Evolutionary conservation across 2,113 vertebrate species (phyloP).

Genomic region (Cheilinus undulatus): DNA sequence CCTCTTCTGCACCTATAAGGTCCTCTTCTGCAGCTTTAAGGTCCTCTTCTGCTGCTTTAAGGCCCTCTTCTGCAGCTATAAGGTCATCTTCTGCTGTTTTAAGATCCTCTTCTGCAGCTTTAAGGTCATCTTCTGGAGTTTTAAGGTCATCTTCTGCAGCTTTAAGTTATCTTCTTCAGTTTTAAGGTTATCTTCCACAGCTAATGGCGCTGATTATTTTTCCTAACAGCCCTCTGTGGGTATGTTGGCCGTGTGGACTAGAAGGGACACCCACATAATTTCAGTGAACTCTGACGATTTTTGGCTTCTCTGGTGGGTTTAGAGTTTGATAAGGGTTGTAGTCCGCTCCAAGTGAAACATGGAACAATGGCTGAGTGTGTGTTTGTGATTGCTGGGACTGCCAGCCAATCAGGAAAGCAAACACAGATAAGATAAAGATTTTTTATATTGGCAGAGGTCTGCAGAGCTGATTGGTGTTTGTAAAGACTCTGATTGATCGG

Average conservation of each 20-base stretch:
- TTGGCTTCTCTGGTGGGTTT: slow-evolving; percentile 41
- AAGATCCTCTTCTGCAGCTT: too few species aligned
- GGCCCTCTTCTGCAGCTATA: too few species aligned
- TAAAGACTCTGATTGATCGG: slow-evolving; percentile 40
- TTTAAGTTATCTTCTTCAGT: too few species aligned
- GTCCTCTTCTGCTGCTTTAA: too few species aligned
- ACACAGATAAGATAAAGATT: slow-evolving; percentile 61
- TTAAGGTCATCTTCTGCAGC: too few species aligned
- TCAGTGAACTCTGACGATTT: slow-evolving; percentile 35
- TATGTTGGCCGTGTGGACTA: slow-evolving; percentile 38
- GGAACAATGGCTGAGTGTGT: slow-evolving; percentile 57
- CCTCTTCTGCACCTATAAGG: too few species aligned
- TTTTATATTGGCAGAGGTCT: slow-evolving; percentile 18
- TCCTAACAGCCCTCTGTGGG: slow-evolving; percentile 23
- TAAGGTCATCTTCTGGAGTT: too few species aligned
- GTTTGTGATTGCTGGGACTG: slow-evolving; percentile 31
- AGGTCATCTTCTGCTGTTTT: too few species aligned
- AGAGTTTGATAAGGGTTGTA: slow-evolving; percentile 32
- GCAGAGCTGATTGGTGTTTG: slow-evolving; percentile 33
- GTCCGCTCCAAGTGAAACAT: slow-evolving; percentile 65
- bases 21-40: too few species aligned
- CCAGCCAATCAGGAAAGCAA: slow-evolving; percentile 59
- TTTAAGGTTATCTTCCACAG: slow-evolving; percentile 32
- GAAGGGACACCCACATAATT: slow-evolving; percentile 33
- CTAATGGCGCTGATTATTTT: slow-evolving; percentile 25